These are phyloP conservation scores for Zhuqinia jingwanae DNA, from an alignment of 2,888 invertebrate species.

Conservation along the genomic window DNA sequence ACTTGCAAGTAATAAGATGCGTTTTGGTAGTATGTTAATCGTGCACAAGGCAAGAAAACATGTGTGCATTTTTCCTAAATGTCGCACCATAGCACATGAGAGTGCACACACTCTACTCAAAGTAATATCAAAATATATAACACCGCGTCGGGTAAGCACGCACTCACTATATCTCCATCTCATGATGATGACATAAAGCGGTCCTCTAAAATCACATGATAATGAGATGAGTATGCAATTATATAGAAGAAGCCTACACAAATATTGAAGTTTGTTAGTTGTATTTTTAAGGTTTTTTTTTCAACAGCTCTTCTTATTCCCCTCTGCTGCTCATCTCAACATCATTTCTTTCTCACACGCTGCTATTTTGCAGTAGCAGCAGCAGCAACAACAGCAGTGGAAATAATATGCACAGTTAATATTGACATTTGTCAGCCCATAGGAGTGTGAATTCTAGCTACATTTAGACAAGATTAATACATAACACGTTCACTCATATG, in stretches of 20 bases:
- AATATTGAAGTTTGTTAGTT: neutral
- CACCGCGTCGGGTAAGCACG: neutral
- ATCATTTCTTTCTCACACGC: neutral
- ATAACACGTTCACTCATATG: neutral
- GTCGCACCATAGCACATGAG: too few relatives aligned
- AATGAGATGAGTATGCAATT: conserved; percentile 1
- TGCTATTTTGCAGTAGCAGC: too few relatives aligned
- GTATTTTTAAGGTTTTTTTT: conserved; percentile 26
- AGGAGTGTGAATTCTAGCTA: conserved; percentile 14
- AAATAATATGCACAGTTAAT: conserved; percentile 17
- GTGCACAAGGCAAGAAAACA: too few relatives aligned
- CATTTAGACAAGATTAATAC: neutral
- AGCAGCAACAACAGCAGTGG: too few relatives aligned
- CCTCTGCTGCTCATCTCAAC: neutral
- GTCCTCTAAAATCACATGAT: conserved; percentile 1
- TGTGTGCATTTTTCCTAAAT: too few relatives aligned
- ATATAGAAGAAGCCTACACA: conserved; percentile 26
- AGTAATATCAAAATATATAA: too few relatives aligned
- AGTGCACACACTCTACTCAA: too few relatives aligned
- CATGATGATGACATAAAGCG: conserved; percentile 17
- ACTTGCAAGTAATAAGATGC: too few relatives aligned
- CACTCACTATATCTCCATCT: neutral
- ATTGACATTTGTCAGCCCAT: conserved; percentile 20
- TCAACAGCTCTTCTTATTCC: too few relatives aligned
- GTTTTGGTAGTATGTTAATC: too few relatives aligned